A percentile compares a stretch with the other conserved stretches of the same genome.
phyloP scores from a whole-genome alignment of 2,888 invertebrate genomes.

The Perizoma affinitatum region DNA sequence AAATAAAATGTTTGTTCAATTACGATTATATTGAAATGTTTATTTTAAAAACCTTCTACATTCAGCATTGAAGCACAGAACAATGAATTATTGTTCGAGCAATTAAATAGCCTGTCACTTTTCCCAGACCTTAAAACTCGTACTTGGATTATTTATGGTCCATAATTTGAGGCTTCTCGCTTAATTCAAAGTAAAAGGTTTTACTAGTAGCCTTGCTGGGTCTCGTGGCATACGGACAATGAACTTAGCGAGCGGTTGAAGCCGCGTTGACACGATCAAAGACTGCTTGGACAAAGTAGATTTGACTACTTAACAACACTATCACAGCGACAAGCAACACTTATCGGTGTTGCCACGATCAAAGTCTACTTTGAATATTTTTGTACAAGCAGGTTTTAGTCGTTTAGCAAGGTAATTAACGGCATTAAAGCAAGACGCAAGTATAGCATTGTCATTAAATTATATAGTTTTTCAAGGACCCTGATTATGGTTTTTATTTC shows the following conservation, averaged over 20 bases:
- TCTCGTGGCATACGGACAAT: conserved; percentile 56
- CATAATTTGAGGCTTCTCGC: conserved; percentile 61
- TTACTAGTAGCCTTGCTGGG: conserved; percentile 63
- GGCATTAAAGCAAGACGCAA: no score
- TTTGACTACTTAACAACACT: no score
- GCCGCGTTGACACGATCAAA: no score
- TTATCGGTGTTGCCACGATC: no score
- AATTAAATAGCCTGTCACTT: conserved; percentile 42
- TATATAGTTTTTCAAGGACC: no score
- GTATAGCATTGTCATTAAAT: no score
- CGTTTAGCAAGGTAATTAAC: no score
- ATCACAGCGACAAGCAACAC: no score
- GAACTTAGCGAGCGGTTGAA: conserved; percentile 4
- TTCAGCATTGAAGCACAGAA: conserved; percentile 37
- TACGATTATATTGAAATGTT: conserved; percentile 42
- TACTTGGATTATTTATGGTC: conserved; percentile 68
- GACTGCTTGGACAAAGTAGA: no score
- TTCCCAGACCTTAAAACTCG: conserved; percentile 60
- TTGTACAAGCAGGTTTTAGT: no score
- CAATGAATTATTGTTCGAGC: conserved; percentile 34
- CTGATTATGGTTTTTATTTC: no score
- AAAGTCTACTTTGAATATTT: no score
- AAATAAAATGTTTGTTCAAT: conserved; percentile 52
- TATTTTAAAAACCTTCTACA: conserved; percentile 28
- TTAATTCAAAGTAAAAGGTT: conserved; percentile 72